A percentile compares a stretch with the other conserved stretches of the same genome.
Evolutionary conservation across 2,888 invertebrate genomes (phyloP).

Genomic region (Protodeltote pygarga): DNA sequence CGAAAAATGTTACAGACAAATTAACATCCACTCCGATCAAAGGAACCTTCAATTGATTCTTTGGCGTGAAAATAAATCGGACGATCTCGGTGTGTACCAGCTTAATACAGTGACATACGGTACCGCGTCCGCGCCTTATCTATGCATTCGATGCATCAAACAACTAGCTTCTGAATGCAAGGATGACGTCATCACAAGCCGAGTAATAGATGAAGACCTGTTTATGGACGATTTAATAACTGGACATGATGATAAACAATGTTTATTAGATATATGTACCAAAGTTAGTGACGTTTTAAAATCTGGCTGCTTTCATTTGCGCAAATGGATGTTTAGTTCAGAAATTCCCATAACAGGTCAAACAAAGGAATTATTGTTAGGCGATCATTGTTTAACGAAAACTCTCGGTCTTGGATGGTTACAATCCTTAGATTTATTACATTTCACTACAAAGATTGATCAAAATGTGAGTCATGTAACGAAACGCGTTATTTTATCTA

Average conservation of each 20-base stretch:
- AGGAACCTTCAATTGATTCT: constrained; percentile 4
- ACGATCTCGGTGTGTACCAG: neutral
- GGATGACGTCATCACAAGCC: constrained; percentile 4
- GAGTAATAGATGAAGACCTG: constrained; percentile 1
- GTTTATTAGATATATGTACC: neutral
- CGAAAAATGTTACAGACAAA: neutral
- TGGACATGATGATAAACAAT: constrained; percentile 3
- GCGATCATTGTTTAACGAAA: constrained; percentile 6
- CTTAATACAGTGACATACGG: too few species aligned
- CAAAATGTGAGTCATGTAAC: neutral
- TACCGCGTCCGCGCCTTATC: constrained; percentile 2
- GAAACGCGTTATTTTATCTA: constrained; percentile 1
- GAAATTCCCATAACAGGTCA: constrained; percentile 1
- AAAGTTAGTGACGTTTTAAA: neutral
- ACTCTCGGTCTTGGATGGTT: constrained; percentile 7
- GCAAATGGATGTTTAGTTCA: constrained; percentile 5
- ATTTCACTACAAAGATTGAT: constrained; percentile 3
- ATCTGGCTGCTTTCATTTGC: constrained; percentile 3
- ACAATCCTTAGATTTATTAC: neutral
- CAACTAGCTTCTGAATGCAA: constrained; percentile 1
- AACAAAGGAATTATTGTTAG: neutral
- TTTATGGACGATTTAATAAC: constrained; percentile 3
- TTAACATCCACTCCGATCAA: constrained; percentile 1
- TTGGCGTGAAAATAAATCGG: constrained; percentile 5
- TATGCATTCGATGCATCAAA: constrained; percentile 8